Conservation (phyloP, 2,113 vertebrate genomes). For the Malurus cyaneus region DNA sequence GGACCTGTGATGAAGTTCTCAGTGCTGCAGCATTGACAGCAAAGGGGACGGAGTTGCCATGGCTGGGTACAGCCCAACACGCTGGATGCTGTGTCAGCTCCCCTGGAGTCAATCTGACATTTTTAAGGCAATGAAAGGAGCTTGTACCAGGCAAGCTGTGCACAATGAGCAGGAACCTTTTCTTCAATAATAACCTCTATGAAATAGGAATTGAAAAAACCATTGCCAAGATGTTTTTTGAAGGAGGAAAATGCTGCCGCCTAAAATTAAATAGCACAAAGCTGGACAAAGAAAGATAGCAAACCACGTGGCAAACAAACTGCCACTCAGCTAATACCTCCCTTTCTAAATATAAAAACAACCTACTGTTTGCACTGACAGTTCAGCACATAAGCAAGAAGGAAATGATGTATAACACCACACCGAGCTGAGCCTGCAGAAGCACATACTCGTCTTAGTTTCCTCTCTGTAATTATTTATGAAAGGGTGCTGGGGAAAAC, state of each 20-base stretch:
- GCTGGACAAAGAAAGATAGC: slow-evolving; percentile 18
- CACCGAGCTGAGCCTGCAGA: not conserved
- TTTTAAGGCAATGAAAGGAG: slow-evolving; percentile 13
- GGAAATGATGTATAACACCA: not conserved
- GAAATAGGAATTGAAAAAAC: not conserved
- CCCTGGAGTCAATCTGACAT: not conserved
- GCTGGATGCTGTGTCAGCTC: not conserved
- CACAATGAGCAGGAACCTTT: not conserved
- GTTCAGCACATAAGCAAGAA: slow-evolving; percentile 6
- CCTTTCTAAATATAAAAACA: slow-evolving; percentile 46
- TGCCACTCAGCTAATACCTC: slow-evolving; percentile 9
- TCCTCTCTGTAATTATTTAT: not conserved
- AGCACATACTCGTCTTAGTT: not conserved
- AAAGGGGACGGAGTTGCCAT: fast-evolving
- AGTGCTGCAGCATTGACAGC: not conserved
- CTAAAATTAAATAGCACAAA: slow-evolving; percentile 31
- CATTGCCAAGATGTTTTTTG: not conserved
- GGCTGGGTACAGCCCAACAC: not conserved
- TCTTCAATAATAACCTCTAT: not conserved
- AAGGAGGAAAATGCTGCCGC: slow-evolving; percentile 15
- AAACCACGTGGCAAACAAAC: not conserved
- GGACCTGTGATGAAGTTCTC: not conserved
- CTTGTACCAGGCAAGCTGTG: not conserved
- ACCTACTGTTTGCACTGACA: not conserved
- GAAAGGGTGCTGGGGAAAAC: not conserved